Evolutionary conservation across 2,113 vertebrate genomes (phyloP).

Genomic region (Gopherus flavomarginatus): DNA sequence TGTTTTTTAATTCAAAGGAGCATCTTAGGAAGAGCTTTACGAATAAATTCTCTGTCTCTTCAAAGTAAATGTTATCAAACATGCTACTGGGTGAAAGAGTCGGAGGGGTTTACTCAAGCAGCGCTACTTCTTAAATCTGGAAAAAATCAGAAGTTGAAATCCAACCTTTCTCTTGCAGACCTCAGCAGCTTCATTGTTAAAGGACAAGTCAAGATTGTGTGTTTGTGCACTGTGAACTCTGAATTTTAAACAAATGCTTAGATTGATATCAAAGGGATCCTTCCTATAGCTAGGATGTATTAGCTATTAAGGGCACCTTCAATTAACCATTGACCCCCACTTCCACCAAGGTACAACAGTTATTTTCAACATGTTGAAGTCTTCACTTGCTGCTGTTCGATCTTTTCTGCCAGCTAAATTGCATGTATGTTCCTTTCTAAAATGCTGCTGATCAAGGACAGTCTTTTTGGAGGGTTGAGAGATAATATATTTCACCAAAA

Average conservation of each 20-base stretch:
- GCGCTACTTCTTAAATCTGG: background rate
- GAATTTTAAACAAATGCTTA: background rate
- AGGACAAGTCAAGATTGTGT: background rate
- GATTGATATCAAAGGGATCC: background rate
- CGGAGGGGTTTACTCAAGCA: constrained; percentile 1
- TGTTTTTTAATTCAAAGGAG: background rate
- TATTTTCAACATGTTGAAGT: background rate
- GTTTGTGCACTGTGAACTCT: background rate
- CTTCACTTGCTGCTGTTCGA: background rate
- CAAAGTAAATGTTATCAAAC: background rate
- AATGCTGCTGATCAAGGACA: background rate
- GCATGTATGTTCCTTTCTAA: background rate
- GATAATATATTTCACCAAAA: background rate
- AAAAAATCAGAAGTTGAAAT: constrained; percentile 39
- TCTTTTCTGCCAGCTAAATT: background rate
- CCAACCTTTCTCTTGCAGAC: constrained; percentile 42
- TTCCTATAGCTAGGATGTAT: background rate
- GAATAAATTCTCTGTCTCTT: constrained; percentile 13
- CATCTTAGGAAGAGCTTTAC: background rate
- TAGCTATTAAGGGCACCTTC: background rate
- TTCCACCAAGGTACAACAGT: too few species aligned
- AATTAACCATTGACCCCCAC: background rate
- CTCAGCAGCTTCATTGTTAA: constrained; percentile 1
- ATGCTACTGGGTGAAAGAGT: background rate
- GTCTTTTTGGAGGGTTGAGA: background rate